Evolutionary conservation across 1,140 invertebrate genomes (phyloP), one percentile per base, ranked within the genome.

Genomic region (Drosophila kikkawai): DNA sequence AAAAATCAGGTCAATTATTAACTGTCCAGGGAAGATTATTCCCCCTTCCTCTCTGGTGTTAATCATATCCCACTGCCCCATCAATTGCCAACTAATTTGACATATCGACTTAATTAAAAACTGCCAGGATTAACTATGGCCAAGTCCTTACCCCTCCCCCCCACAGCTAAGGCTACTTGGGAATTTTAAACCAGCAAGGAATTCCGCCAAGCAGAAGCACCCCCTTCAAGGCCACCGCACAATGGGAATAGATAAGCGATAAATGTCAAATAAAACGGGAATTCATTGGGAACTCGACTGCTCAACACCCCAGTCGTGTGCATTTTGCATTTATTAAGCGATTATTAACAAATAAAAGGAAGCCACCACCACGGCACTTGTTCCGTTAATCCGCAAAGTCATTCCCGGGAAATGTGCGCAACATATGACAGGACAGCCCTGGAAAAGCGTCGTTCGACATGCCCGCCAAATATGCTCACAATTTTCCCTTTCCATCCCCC

Each of bases 301-400:
- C 34, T 22, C 11, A 13, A 5, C 37, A 13, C 12, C 37, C 44
- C 37, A 7, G n/a, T 42, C 76, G 75, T 88, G 82, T 91, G 85
- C 82, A 90, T 79, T 90, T 90, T 90, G 83, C 86, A 91, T 92
- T 92, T 92, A 92, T 92, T 92, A 92, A 92, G 91, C 91, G 91
- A 92, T 92, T 92, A 92, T 91, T 91, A 91, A 91, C 88, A 81
- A 79, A 87, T 87, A 87, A 87, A 87, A 83, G 39, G 70, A 65
- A 65, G 60, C 39, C 37, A 32, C 48, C 26, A 29, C 26, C 26
- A 26, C 48, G 55, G 64, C 80, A 82, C 80, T 82, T 82, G 80
- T 82, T 32, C 19, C 58, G 26, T 68, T 91, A 91, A 91, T 91
- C 88, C 88, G 88, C 81, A 91, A 91, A 91, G 88, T 91, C 88